Conservation (phyloP, 2,797 vertebrate genomes). For the Danio choprae region DNA sequence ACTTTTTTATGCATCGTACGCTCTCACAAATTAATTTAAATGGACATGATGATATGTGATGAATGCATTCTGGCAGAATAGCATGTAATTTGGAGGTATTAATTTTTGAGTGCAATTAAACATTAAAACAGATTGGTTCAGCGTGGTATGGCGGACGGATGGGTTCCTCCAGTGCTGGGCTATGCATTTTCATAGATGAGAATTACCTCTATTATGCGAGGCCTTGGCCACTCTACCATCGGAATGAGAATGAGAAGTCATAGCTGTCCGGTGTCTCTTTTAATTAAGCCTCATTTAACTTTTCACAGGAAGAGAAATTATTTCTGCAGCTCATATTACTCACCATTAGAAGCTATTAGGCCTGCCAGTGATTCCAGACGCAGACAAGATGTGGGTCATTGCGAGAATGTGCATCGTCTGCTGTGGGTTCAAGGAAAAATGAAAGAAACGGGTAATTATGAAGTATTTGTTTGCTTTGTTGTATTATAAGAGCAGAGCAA, state of each 20-base stretch:
- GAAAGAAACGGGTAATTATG: constrained; percentile 15
- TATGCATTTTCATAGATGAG: constrained; percentile 16
- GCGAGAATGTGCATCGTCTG: constrained; percentile 46
- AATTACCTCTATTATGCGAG: constrained; percentile 53
- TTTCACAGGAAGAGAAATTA: constrained; percentile 58
- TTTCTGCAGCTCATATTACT: constrained; percentile 61
- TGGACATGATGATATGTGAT: not conserved
- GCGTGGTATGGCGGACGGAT: not conserved
- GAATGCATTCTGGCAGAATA: not conserved
- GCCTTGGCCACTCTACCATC: constrained; percentile 1
- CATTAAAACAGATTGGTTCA: constrained; percentile 16
- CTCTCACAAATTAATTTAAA: not conserved
- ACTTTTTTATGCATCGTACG: not conserved
- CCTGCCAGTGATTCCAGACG: constrained; percentile 61
- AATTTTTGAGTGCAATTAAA: constrained; percentile 20
- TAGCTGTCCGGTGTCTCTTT: constrained; percentile 58
- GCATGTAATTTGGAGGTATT: not conserved
- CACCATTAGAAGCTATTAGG: constrained; percentile 57
- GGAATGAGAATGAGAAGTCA: constrained; percentile 61
- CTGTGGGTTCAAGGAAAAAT: constrained; percentile 3
- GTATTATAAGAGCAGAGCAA: not conserved
- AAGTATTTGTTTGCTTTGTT: not conserved
- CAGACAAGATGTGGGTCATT: constrained; percentile 59
- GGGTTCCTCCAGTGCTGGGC: constrained; percentile 1
- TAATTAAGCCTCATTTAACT: constrained; percentile 69